phyloP scores from a whole-genome alignment of 2,113 vertebrate species.

The Arizona elegans region DNA sequence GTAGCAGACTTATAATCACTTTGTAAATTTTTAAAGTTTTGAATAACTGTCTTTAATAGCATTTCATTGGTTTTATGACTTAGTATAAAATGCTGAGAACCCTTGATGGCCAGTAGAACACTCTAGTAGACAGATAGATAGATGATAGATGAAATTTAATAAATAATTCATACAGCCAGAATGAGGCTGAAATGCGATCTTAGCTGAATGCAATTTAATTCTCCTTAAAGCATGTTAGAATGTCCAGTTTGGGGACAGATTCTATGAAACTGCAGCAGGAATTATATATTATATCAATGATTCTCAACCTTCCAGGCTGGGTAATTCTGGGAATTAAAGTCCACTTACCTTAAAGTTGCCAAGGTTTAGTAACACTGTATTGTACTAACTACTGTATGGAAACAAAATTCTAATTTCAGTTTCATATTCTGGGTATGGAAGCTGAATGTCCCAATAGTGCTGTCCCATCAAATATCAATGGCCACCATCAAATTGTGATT shows the following conservation, averaged over 20 bases:
- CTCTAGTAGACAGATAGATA: not conserved
- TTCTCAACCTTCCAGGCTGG: too few species aligned
- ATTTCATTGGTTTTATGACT: not conserved
- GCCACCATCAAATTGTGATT: not conserved
- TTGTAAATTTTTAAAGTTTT: not conserved
- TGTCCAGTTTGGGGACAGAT: not conserved
- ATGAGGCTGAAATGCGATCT: not conserved
- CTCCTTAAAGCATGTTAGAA: not conserved
- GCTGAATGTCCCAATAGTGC: not conserved
- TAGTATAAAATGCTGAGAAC: not conserved
- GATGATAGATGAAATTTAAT: not conserved
- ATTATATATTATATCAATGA: not conserved
- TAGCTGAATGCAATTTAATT: not conserved
- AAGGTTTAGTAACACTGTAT: too few species aligned
- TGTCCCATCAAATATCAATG: not conserved
- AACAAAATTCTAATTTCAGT: not conserved
- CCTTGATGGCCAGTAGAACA: not conserved
- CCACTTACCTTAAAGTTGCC: too few species aligned
- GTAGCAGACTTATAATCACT: not conserved
- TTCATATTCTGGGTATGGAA: not conserved
- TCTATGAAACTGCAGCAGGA: not conserved
- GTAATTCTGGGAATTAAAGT: too few species aligned
- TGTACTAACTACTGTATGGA: not conserved
- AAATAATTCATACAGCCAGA: not conserved
- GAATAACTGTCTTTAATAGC: not conserved